phyloP scores from a whole-genome alignment of 2,888 invertebrate genomes.

The Noctua fimbriata region DNA sequence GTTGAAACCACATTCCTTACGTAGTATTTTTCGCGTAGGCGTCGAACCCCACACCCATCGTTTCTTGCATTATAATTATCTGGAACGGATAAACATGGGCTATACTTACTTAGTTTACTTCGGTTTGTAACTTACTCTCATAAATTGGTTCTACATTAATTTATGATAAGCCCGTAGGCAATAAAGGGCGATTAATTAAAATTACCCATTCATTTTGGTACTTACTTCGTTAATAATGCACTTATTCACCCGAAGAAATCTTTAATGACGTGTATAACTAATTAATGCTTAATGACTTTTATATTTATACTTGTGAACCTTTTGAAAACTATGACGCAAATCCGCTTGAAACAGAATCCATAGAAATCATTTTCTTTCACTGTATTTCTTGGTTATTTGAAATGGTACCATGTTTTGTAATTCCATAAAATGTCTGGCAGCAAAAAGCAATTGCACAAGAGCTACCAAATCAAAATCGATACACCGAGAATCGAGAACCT shows the following conservation, averaged over 20 bases:
- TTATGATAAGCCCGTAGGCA: conserved; percentile 40
- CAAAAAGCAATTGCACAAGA: conserved; percentile 29
- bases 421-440: conserved; percentile 24
- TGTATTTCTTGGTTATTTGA: neutral
- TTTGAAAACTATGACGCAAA: neutral
- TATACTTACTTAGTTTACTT: conserved; percentile 53
- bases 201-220: conserved; percentile 30
- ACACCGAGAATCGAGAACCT: conserved; percentile 31
- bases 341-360: neutral
- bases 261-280: conserved; percentile 22
- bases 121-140: conserved; percentile 49
- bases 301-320: neutral
- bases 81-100: conserved; percentile 69
- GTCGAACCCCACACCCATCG: conserved; percentile 67
- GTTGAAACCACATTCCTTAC: conserved; percentile 64
- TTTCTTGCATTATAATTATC: conserved; percentile 72
- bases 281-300: conserved; percentile 11
- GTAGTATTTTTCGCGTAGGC: conserved; percentile 69
- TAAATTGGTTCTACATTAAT: conserved; percentile 57
- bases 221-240: conserved; percentile 23
- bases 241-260: conserved; percentile 6
- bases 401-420: conserved; percentile 22
- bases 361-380: neutral
- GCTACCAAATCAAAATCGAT: conserved; percentile 35
- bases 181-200: conserved; percentile 33